phyloP scores from a whole-genome alignment of 1,140 invertebrate genomes.

The Oncopodura yosiiana region DNA sequence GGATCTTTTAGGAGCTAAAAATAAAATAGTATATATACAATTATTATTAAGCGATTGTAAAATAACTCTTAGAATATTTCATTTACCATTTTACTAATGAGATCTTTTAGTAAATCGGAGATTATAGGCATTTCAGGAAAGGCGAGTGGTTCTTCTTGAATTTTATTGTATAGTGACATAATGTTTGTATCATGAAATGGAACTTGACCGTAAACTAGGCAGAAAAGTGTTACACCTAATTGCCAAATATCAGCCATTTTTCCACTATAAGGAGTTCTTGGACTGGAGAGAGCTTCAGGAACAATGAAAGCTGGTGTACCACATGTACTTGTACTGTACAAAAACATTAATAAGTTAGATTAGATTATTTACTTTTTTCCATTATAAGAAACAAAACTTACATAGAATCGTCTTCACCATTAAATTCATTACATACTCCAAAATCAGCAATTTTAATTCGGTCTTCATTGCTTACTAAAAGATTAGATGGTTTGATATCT shows the following conservation, averaged over 20 bases:
- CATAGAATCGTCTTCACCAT: conserved; percentile 68
- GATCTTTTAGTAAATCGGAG: conserved; percentile 55
- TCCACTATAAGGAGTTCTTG: conserved; percentile 33
- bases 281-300: conserved; percentile 44
- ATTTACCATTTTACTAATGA: conserved; percentile 71
- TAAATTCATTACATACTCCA: conserved; percentile 91
- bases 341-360: too few species aligned
- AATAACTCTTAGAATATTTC: too few species aligned
- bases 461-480: conserved; percentile 68
- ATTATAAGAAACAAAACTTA: too few species aligned
- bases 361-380: too few species aligned
- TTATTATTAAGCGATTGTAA: too few species aligned
- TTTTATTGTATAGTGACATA: conserved; percentile 66
- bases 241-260: conserved; percentile 89
- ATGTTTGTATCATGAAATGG: conserved; percentile 72
- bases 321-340: conserved; percentile 61
- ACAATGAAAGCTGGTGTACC: conserved; percentile 92
- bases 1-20: conserved; percentile 84
- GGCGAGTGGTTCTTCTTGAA: conserved; percentile 57
- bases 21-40: too few species aligned
- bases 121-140: conserved; percentile 56
- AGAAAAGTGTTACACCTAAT: conserved; percentile 85
- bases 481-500: conserved; percentile 92
- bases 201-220: conserved; percentile 73
- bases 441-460: conserved; percentile 88